phyloP scores from a whole-genome alignment of 2,113 vertebrate genomes.

The Chaetops frenatus region DNA sequence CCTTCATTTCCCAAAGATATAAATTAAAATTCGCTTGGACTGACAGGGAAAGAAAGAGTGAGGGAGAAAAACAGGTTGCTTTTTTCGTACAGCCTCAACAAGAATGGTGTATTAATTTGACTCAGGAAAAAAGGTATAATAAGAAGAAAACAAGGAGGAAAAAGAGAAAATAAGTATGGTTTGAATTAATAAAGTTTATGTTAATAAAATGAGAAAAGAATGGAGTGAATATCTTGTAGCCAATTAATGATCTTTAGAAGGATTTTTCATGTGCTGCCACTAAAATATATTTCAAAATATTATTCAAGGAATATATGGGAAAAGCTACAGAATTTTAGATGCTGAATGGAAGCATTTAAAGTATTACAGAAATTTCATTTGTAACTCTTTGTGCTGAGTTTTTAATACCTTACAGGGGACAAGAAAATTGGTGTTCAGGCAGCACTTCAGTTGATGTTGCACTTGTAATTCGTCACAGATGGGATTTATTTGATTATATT shows the following conservation, averaged over 20 bases:
- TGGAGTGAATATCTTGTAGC: neutral
- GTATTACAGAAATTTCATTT: constrained; percentile 6
- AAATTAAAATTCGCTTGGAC: neutral
- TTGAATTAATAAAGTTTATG: neutral
- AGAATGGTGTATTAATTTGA: neutral
- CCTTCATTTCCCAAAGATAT: neutral
- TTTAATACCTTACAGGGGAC: neutral
- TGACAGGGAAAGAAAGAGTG: neutral
- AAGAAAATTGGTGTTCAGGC: neutral
- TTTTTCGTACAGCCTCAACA: neutral
- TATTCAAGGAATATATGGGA: neutral
- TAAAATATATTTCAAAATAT: neutral
- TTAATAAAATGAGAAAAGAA: neutral
- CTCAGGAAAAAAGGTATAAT: neutral
- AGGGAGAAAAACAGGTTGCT: neutral
- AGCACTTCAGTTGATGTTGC: neutral
- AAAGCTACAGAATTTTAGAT: neutral
- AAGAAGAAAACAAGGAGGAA: neutral
- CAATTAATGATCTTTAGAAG: neutral
- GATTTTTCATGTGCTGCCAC: neutral
- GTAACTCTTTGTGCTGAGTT: neutral
- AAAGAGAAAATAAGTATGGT: neutral
- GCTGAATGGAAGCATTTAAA: neutral
- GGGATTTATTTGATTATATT: neutral
- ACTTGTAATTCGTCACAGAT: neutral